A percentile compares a stretch with the other conserved stretches of the same genome.
These are phyloP conservation scores for Columbina picui DNA, from an alignment of 2,113 vertebrate genomes.

Conservation along the genomic window DNA sequence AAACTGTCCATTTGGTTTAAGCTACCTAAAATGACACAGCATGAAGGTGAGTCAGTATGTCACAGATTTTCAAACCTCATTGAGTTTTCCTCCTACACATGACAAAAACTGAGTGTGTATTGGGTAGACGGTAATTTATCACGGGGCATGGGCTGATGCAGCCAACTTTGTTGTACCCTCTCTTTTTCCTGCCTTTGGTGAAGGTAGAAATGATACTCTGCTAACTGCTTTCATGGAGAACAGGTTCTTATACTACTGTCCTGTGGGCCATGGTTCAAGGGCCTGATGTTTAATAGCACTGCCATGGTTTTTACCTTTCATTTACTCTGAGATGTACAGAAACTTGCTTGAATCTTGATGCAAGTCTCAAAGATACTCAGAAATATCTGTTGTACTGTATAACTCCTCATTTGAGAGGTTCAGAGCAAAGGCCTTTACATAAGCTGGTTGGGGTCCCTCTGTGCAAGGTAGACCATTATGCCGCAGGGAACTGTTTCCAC, in stretches of 20 bases:
- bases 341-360: not conserved
- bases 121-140: not conserved
- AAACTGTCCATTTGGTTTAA: not conserved
- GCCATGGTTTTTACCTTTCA: not conserved
- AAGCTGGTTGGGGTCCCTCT: not conserved
- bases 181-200: not conserved
- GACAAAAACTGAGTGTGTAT: not conserved
- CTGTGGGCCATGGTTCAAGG: not conserved
- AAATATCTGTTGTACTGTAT: not conserved
- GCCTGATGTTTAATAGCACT: not conserved
- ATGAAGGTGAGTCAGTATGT: not conserved
- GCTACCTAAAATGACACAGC: not conserved
- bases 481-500: not conserved
- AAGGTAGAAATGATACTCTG: not conserved
- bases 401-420: not conserved
- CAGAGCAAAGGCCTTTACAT: not conserved
- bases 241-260: not conserved
- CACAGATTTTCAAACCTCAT: not conserved
- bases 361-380: not conserved
- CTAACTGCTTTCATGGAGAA: not conserved
- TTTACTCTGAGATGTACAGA: not conserved
- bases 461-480: not conserved
- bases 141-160: not conserved
- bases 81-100: not conserved
- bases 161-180: not conserved